Conservation (phyloP, 2,888 invertebrate genomes). For the Galeopsomyia nigrocyanea region DNA sequence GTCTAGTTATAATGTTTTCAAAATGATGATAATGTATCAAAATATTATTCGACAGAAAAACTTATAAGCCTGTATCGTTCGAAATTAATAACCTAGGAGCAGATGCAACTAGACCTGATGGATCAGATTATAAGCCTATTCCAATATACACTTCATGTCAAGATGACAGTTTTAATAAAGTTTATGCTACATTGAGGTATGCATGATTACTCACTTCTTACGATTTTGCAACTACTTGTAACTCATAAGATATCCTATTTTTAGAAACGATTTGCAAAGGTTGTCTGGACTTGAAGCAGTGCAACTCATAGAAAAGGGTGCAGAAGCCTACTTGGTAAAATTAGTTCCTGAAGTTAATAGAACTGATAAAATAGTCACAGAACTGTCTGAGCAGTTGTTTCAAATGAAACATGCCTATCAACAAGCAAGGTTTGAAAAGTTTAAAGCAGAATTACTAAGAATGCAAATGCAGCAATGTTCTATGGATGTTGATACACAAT, state of each 20-base stretch:
- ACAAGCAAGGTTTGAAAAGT: not conserved
- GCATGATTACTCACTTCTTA: not conserved
- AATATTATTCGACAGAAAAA: not conserved
- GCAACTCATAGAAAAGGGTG: conserved; percentile 40
- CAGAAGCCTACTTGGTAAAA: conserved; percentile 31
- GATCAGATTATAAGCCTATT: conserved; percentile 65
- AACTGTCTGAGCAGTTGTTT: conserved; percentile 22
- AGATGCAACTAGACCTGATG: conserved; percentile 59
- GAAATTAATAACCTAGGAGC: conserved; percentile 66
- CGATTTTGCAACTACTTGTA: not conserved
- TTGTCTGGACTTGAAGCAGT: conserved; percentile 33
- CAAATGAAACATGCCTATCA: not conserved
- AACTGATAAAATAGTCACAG: conserved; percentile 32
- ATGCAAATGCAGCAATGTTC: conserved; percentile 4
- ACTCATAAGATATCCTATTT: not conserved
- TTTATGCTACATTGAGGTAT: conserved; percentile 46
- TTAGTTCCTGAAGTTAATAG: conserved; percentile 23
- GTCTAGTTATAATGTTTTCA: not conserved
- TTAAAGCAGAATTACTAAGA: not conserved
- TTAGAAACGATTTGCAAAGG: conserved; percentile 25
- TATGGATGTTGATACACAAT: conserved; percentile 19
- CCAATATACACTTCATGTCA: conserved; percentile 55
- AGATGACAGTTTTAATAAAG: conserved; percentile 59
- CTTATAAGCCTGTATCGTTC: conserved; percentile 56
- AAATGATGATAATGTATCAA: conserved; percentile 4